Conservation (phyloP, 2,888 invertebrate genomes). For the Drosophila ezoana region DNA sequence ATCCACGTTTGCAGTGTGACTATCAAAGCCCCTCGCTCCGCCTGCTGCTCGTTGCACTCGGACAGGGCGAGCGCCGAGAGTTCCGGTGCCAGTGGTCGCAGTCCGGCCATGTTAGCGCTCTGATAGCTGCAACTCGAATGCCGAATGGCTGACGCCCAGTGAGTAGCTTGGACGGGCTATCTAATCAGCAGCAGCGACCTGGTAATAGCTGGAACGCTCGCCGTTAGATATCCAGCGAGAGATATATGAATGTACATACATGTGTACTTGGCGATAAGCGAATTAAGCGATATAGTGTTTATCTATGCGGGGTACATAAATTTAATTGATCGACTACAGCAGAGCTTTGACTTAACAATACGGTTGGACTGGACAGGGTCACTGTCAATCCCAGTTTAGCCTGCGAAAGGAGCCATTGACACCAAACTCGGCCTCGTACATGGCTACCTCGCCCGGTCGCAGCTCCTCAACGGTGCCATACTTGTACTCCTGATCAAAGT, state of each 20-base stretch:
- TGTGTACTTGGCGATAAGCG: slow-evolving; percentile 38
- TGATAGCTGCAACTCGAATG: slow-evolving; percentile 47
- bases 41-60: slow-evolving; percentile 71
- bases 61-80: slow-evolving; percentile 61
- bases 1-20: slow-evolving; percentile 67
- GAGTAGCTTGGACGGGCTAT: slow-evolving; percentile 4
- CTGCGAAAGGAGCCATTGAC: slow-evolving; percentile 74
- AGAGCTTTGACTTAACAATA: slow-evolving; percentile 30
- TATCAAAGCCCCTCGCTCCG: slow-evolving; percentile 46
- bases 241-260: not conserved
- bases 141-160: not conserved
- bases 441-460: slow-evolving; percentile 63
- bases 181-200: slow-evolving; percentile 36
- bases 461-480: slow-evolving; percentile 78
- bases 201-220: slow-evolving; percentile 24
- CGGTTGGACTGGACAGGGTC: slow-evolving; percentile 1
- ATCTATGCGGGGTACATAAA: slow-evolving; percentile 35
- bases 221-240: slow-evolving; percentile 25
- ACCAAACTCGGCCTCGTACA: slow-evolving; percentile 80
- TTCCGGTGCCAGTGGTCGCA: slow-evolving; percentile 52
- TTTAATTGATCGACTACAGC: slow-evolving; percentile 71
- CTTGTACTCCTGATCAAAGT: slow-evolving; percentile 74
- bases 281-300: slow-evolving; percentile 52
- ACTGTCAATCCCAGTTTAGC: slow-evolving; percentile 71
- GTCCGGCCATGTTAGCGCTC: slow-evolving; percentile 50